Evolutionary conservation across 2,113 vertebrate species (phyloP).

Genomic region (Archilochus colubris): DNA sequence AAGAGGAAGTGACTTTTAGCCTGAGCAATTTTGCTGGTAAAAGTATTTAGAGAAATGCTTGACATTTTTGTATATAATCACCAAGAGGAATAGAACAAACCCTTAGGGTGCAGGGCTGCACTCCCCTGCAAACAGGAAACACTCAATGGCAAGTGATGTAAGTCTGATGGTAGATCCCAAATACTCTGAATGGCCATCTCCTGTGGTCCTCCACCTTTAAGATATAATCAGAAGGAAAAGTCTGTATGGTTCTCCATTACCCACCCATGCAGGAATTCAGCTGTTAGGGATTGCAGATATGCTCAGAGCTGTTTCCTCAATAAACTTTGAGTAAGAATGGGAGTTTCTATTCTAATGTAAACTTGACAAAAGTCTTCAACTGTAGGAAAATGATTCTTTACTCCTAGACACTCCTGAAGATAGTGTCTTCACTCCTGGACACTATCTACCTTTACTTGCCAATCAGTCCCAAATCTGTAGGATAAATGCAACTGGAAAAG

Average conservation of each 20-base stretch:
- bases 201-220: not conserved
- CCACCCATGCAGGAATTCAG: not conserved
- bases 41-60: not conserved
- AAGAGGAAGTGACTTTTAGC: not conserved
- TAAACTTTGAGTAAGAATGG: not conserved
- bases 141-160: accelerated
- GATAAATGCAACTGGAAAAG: not conserved
- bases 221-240: not conserved
- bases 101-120: not conserved
- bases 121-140: not conserved
- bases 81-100: not conserved
- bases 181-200: not conserved
- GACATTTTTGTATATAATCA: not conserved
- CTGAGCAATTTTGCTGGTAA: not conserved
- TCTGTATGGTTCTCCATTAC: not conserved
- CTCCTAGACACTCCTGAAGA: no score
- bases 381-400: not conserved
- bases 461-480: not conserved
- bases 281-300: not conserved
- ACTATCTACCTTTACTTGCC: not conserved
- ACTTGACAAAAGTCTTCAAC: not conserved
- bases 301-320: not conserved
- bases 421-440: not conserved
- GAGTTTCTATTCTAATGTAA: not conserved
- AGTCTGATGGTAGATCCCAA: not conserved